phyloP scores from a whole-genome alignment of 2,113 vertebrate species.

The Grantiella picta region DNA sequence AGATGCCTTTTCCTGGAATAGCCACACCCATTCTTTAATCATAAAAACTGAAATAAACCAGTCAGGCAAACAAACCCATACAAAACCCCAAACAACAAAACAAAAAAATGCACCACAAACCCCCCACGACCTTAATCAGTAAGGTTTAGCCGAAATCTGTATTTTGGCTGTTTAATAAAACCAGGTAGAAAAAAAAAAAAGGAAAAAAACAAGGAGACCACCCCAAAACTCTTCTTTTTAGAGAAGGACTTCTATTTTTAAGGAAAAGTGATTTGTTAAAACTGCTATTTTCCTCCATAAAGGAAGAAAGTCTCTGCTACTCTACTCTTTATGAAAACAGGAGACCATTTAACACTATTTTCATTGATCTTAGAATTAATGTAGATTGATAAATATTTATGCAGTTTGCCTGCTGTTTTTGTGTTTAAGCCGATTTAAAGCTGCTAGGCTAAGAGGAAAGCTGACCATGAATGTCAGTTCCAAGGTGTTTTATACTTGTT shows the following conservation, averaged over 20 bases:
- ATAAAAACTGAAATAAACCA: background rate
- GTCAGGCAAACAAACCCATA: background rate
- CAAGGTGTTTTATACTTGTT: background rate
- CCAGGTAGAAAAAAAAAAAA: background rate
- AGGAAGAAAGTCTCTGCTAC: background rate
- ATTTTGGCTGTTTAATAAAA: background rate
- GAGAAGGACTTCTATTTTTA: background rate
- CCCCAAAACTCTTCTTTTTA: background rate
- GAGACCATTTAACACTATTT: background rate
- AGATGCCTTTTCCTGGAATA: background rate
- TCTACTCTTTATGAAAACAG: background rate
- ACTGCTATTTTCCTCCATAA: background rate
- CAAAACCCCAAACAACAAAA: background rate
- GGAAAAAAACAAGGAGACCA: background rate
- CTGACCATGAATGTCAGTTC: background rate
- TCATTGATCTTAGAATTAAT: background rate
- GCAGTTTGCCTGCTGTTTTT: background rate
- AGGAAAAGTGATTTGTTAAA: background rate
- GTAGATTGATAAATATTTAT: background rate
- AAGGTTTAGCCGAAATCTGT: background rate
- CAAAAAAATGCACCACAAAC: fast-evolving
- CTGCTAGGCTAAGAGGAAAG: background rate
- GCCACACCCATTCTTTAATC: background rate
- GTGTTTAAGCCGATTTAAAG: background rate
- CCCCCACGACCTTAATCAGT: background rate